Conservation (phyloP, 2,888 invertebrate species). For the Lasioglossum vierecki region DNA sequence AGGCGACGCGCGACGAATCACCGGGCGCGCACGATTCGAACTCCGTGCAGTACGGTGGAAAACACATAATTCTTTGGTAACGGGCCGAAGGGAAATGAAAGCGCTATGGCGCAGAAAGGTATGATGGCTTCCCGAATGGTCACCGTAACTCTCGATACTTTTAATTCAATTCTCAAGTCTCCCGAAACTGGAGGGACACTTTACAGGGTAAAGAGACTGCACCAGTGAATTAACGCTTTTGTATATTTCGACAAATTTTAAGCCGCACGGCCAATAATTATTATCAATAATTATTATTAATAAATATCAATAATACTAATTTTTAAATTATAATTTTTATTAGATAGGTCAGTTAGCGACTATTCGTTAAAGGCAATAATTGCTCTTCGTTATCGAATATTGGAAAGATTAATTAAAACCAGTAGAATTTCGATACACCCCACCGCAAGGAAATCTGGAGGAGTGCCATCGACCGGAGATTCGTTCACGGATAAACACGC, state of each 20-base stretch:
- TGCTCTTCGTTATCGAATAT: too few relatives aligned
- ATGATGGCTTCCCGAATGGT: neutral
- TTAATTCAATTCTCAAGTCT: neutral
- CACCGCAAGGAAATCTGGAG: neutral
- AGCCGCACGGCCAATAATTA: too few relatives aligned
- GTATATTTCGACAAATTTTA: too few relatives aligned
- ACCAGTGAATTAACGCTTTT: too few relatives aligned
- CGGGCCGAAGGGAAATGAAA: neutral
- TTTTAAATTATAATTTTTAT: neutral
- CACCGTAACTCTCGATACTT: neutral
- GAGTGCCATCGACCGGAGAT: neutral
- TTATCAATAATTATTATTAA: too few relatives aligned
- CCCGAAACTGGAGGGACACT: neutral
- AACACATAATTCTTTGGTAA: conserved; percentile 5
- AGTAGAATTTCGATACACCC: neutral
- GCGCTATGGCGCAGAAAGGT: neutral
- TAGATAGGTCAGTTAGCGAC: too few relatives aligned
- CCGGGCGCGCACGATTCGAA: conserved; percentile 30
- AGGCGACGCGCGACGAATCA: conserved; percentile 50
- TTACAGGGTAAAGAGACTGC: too few relatives aligned
- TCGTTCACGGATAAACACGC: neutral
- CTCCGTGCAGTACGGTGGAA: conserved; percentile 14
- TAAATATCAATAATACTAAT: too few relatives aligned
- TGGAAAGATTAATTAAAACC: too few relatives aligned
- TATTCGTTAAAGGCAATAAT: too few relatives aligned